A percentile compares a stretch with the other conserved stretches of the same genome.
Conservation (phyloP, 2,888 invertebrate species). For the Arge pagana region DNA sequence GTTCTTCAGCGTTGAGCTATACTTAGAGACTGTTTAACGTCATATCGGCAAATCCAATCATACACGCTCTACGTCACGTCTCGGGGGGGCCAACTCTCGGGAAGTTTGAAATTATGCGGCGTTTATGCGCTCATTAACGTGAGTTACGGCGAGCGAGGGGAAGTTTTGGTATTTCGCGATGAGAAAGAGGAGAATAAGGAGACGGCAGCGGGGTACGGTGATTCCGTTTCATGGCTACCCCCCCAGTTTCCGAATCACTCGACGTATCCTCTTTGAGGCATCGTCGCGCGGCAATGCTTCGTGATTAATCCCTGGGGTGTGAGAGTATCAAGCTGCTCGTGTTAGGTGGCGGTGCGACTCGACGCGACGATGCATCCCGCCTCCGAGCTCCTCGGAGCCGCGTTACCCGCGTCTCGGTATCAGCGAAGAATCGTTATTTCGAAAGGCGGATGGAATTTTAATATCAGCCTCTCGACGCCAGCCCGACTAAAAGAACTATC, state of each 20-base stretch:
- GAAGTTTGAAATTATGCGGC: conserved; percentile 35
- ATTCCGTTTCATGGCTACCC: conserved; percentile 43
- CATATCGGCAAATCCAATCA: conserved; percentile 21
- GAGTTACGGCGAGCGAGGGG: conserved; percentile 40
- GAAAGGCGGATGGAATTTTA: conserved; percentile 48
- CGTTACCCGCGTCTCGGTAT: conserved; percentile 28
- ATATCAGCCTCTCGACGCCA: conserved; percentile 29
- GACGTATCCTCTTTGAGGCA: conserved; percentile 47
- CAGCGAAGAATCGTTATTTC: conserved; percentile 44
- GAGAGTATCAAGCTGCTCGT: not conserved
- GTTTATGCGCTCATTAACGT: conserved; percentile 51
- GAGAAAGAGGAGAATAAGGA: not conserved
- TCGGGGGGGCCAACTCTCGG: conserved; percentile 16
- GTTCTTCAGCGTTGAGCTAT: no score
- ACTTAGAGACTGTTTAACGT: conserved; percentile 1
- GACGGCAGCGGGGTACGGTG: conserved; percentile 26
- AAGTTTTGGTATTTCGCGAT: no score
- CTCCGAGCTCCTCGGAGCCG: conserved; percentile 26
- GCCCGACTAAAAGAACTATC: no score
- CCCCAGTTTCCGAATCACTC: conserved; percentile 24
- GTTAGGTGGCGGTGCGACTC: conserved; percentile 23
- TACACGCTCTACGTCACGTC: conserved; percentile 18
- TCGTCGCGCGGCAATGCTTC: conserved; percentile 49
- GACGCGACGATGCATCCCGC: conserved; percentile 34
- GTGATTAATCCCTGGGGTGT: conserved; percentile 52